Base-by-base conservation (phyloP, 2,888 invertebrate genomes). In the Panopea generosa region DNA sequence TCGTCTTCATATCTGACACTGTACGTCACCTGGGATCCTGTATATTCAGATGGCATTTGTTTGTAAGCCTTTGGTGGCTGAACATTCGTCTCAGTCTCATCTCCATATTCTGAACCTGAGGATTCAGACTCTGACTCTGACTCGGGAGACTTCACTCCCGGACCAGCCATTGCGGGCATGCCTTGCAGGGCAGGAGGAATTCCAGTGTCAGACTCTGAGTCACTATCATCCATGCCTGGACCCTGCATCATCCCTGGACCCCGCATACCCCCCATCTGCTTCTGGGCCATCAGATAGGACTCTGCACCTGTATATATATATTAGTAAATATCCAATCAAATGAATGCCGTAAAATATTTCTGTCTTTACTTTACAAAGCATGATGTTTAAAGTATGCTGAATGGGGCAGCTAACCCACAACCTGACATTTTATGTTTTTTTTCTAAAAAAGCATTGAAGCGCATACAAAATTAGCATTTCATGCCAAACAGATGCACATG, bases 141-240 rank as follows among this genome's bases (percentile, higher is more conserved):
- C 29, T 22, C 66, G 24, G 16, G 49, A n/a, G 29, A 18, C 55
- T 40, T 72, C 33, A 45, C 18, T 14, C 40, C 40, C 3, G 57
- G 69, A 3, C 55, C 59, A 11, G 29, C 55, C 40, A 69, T 57
- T 33, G 6, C 33, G 4, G 67, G 63, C 45, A 74, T 57, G 1
- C 63, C 68, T 14, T 62, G 71, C 47, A 66, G 50, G 26, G 57
- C 67, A 2, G 67, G 72, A 9, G 72, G 72, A 18, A 70, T 73
- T n/a, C 67, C 71, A 27, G 56, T 59, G 2, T 80, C 80, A 14
- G 75, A 77, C 26, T 77, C 77, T 6, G 77, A 74, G 47, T 81
- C 81, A 62, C 73, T 73, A 59, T 76, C 77, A n/a, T 61, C 71
- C 22, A 33, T 33, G 11, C 33, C 33, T 4, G 33, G 33, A 7